Evolutionary conservation across 1,140 invertebrate species (phyloP), one percentile per base, ranked within the genome.

Genomic region (Euura lappo): DNA sequence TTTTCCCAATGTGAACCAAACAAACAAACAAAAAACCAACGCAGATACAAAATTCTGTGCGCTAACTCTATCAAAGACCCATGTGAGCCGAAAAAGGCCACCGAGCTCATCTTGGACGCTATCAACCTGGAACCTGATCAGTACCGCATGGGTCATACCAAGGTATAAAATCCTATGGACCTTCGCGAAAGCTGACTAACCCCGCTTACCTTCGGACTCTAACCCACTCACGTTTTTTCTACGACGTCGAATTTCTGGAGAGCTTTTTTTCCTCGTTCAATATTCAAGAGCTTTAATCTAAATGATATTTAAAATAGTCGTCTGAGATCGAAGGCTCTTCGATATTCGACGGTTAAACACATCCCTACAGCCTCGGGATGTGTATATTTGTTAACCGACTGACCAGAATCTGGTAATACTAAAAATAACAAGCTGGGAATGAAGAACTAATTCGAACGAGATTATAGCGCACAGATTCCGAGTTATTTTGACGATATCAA

Each of bases 121-220:
- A 92, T 94, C 83, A 92, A 93, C 87, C 90, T 99, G 87, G 96
- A 98, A 84, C 89, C 92, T 77, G 96, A 98, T 88, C 96, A 97
- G 88, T 99, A 94, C 91, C 93, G 97, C 84, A 89, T 99, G 87
- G 98, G 98, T 90, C 94, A 94, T 88, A 99, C 97, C 74, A 99
- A 99, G 95, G 97, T 96, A 93, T 78, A 75, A 71, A 81, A 82
- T 81, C 82, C 82, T 81, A 78, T 78, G 81, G 82, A 47, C 70
- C 71, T 44, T 51, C 11, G 47, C 47, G 47, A 7, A 8, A 51
- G 7, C 11, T 7, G 7, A 51, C 7, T 51, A 51, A 51, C 47
- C 7, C 47, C 11, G 47, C 47, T 8, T 51, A 7, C 28, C 28
- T 28, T 28, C 28, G 28, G 28, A 28, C 28, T 28, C 28, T 28